phyloP scores from a whole-genome alignment of 2,888 invertebrate genomes.

The Parnassius glacialis region DNA sequence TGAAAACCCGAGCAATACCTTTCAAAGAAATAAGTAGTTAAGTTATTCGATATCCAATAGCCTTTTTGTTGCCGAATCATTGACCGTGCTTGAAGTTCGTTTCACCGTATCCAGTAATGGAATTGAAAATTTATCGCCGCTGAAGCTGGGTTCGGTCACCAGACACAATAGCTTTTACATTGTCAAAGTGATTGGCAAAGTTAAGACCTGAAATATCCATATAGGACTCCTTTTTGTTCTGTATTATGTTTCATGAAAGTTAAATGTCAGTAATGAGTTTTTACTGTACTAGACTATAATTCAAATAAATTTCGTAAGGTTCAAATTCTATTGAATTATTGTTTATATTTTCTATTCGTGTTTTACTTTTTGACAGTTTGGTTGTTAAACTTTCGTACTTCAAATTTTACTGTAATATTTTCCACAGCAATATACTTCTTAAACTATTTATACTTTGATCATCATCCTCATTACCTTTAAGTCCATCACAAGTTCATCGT shows the following conservation, averaged over 20 bases:
- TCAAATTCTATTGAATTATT: neutral
- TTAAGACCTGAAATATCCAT: conserved; percentile 7
- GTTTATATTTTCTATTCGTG: too few species aligned
- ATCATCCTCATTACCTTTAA: too few species aligned
- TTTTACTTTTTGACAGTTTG: too few species aligned
- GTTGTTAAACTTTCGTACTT: too few species aligned
- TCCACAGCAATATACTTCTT: too few species aligned
- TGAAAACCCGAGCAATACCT: too few species aligned
- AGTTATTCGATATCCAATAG: neutral
- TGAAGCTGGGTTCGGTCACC: conserved; percentile 9
- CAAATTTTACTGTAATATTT: too few species aligned
- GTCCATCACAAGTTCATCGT: too few species aligned
- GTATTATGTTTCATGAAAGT: conserved; percentile 1
- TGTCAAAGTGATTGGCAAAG: conserved; percentile 12
- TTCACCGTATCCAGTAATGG: conserved; percentile 12
- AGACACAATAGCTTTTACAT: conserved; percentile 16
- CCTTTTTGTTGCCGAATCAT: conserved; percentile 3
- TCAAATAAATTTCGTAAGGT: neutral
- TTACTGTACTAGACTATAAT: neutral
- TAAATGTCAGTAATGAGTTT: conserved; percentile 16
- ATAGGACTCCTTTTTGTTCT: conserved; percentile 1
- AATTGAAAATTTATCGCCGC: conserved; percentile 22
- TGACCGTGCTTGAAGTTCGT: conserved; percentile 4
- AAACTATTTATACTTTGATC: too few species aligned
- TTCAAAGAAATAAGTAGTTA: neutral